Evolutionary conservation across 2,113 vertebrate genomes (phyloP).

Genomic region (Anolis carolinensis): DNA sequence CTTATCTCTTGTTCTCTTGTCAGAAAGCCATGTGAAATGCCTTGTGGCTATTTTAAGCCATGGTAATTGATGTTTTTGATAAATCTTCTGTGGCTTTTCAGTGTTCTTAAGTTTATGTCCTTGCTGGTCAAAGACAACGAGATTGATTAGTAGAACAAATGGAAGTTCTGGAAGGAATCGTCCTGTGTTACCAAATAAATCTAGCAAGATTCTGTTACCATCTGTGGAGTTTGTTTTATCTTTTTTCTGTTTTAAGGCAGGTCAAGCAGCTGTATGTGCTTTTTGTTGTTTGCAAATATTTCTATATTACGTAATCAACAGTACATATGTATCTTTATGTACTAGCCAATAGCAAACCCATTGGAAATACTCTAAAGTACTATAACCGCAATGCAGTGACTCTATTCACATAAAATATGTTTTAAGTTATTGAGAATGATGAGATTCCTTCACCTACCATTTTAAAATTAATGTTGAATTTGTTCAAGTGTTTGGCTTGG

Average conservation of each 20-base stretch:
- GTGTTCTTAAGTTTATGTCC: not conserved
- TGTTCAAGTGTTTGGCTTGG: not conserved
- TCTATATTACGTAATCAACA: not conserved
- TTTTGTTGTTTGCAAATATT: constrained; percentile 27
- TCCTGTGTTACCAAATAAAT: constrained; percentile 20
- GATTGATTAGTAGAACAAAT: constrained; percentile 25
- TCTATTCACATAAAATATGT: not conserved
- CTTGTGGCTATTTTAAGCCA: constrained; percentile 38
- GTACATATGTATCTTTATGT: not conserved
- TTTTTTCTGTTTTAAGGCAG: constrained; percentile 18
- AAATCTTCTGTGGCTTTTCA: constrained; percentile 18
- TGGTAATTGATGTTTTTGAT: constrained; percentile 16
- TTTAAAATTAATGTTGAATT: not conserved
- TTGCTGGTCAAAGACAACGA: constrained; percentile 26
- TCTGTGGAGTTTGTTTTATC: constrained; percentile 16
- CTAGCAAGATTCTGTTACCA: not conserved
- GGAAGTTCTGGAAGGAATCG: constrained; percentile 35
- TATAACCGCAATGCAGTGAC: not conserved
- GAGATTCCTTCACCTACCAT: not conserved
- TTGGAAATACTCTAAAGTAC: not conserved
- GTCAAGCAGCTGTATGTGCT: constrained; percentile 3
- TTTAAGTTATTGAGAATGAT: not conserved
- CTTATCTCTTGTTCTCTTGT: constrained; percentile 6
- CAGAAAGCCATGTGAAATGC: constrained; percentile 5
- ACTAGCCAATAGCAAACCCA: not conserved